Percentiles rank a stretch among this genome's conserved stretches.
Evolutionary conservation across 2,797 vertebrate species (phyloP).

Genomic region (Benthosema pterotum): DNA sequence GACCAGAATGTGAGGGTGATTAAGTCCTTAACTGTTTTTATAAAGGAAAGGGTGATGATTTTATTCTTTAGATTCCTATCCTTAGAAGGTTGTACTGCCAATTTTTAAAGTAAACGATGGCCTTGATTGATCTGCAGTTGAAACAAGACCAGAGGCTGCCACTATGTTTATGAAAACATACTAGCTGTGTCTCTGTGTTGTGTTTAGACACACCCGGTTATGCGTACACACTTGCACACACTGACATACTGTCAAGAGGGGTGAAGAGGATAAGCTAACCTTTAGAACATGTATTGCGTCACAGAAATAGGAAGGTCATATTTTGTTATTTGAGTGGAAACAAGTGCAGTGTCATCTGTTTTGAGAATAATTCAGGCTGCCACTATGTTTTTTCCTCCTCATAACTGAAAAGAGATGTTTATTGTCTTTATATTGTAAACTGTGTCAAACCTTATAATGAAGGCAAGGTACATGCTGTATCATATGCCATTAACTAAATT

Average conservation of each 20-base stretch:
- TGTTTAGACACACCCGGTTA: slow-evolving; percentile 42
- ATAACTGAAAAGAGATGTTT: too few relatives aligned
- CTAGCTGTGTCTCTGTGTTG: slow-evolving; percentile 23
- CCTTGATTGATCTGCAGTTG: not conserved
- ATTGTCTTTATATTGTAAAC: too few relatives aligned
- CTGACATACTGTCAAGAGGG: slow-evolving; percentile 21
- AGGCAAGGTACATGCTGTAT: too few relatives aligned
- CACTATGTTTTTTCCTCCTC: too few relatives aligned
- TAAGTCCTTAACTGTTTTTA: too few relatives aligned
- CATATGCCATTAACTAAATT: too few relatives aligned
- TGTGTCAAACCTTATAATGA: too few relatives aligned
- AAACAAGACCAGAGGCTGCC: slow-evolving; percentile 13
- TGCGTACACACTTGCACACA: slow-evolving; percentile 15
- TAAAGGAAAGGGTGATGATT: too few relatives aligned
- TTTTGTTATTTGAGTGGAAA: not conserved
- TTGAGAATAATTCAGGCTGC: too few relatives aligned
- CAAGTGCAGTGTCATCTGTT: not conserved
- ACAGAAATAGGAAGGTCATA: not conserved
- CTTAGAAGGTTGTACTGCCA: too few relatives aligned
- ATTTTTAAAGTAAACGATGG: not conserved
- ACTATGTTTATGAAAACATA: slow-evolving; percentile 23
- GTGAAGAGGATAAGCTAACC: slow-evolving; percentile 22
- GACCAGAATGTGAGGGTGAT: too few relatives aligned
- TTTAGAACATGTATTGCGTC: slow-evolving; percentile 16
- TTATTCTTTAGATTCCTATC: too few relatives aligned